Conservation (phyloP, 2,888 invertebrate genomes). For the Cryptocephalus primarius region DNA sequence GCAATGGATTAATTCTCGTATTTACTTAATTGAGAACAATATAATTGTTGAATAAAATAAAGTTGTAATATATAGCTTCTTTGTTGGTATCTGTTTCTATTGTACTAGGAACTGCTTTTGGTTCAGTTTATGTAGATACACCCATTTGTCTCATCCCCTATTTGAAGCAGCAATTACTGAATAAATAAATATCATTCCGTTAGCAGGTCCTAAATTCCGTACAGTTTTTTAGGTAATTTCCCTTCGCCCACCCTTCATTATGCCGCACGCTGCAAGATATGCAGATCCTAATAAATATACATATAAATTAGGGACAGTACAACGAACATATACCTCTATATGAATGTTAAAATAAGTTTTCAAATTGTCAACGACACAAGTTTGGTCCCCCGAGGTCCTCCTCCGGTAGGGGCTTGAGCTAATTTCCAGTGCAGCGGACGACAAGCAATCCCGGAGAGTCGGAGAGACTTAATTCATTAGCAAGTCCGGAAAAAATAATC, state of each 20-base stretch:
- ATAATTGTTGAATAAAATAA: too few relatives aligned
- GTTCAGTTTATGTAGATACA: too few relatives aligned
- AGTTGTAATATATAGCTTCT: too few relatives aligned
- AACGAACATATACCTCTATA: conserved; percentile 35
- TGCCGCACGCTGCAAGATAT: conserved; percentile 19
- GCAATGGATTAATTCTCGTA: too few relatives aligned
- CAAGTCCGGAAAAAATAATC: conserved; percentile 29
- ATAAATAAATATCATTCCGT: too few relatives aligned
- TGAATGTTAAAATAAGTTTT: conserved; percentile 46
- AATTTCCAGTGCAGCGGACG: conserved; percentile 28
- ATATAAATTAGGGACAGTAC: conserved; percentile 36
- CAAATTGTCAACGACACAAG: conserved; percentile 44
- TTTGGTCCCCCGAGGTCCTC: conserved; percentile 34
- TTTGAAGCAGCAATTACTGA: too few relatives aligned
- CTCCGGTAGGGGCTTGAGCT: conserved; percentile 25
- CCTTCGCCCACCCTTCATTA: conserved; percentile 5
- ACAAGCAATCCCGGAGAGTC: conserved; percentile 26
- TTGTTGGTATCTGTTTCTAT: too few relatives aligned
- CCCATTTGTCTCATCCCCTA: too few relatives aligned
- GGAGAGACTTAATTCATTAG: conserved; percentile 34
- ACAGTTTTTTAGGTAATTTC: background rate
- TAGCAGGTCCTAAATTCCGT: too few relatives aligned
- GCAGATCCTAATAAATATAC: conserved; percentile 37
- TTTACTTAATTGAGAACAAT: too few relatives aligned
- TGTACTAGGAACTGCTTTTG: too few relatives aligned